phyloP scores from a whole-genome alignment of 2,888 invertebrate genomes.

The Polydrusus tereticollis region DNA sequence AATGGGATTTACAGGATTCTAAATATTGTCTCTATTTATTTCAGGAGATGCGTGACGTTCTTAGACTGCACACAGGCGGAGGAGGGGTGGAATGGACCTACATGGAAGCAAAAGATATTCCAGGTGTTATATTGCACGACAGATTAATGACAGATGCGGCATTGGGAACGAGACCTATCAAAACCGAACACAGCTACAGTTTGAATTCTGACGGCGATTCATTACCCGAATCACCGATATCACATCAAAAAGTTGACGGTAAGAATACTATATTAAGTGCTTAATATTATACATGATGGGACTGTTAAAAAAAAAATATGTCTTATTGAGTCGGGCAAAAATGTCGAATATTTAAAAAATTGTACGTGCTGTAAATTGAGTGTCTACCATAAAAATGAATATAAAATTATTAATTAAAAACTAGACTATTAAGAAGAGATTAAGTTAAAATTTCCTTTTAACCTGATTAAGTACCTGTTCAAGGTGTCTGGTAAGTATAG shows the following conservation, averaged over 20 bases:
- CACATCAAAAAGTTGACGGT: slow-evolving; percentile 78
- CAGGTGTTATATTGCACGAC: slow-evolving; percentile 86
- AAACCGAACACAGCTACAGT: slow-evolving; percentile 94
- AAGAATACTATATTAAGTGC: slow-evolving; percentile 56
- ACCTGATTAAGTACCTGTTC: too few species aligned
- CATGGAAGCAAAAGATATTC: slow-evolving; percentile 76
- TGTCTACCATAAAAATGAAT: too few species aligned
- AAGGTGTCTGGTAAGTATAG: too few species aligned
- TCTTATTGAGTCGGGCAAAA: too few species aligned
- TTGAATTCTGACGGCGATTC: slow-evolving; percentile 80
- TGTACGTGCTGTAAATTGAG: too few species aligned
- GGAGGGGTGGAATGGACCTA: slow-evolving; percentile 69
- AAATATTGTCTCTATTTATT: neutral
- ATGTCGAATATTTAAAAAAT: too few species aligned
- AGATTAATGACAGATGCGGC: slow-evolving; percentile 91
- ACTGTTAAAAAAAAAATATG: too few species aligned
- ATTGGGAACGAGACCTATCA: slow-evolving; percentile 85
- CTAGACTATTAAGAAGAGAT: too few species aligned
- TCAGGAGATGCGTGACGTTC: slow-evolving; percentile 63
- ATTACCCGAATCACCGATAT: slow-evolving; percentile 75
- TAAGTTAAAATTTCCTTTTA: too few species aligned
- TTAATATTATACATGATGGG: neutral
- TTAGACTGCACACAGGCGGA: slow-evolving; percentile 54
- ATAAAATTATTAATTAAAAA: too few species aligned
- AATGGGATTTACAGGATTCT: neutral